phyloP scores from a whole-genome alignment of 2,797 vertebrate species.

The Spinibarbus caldwelli region DNA sequence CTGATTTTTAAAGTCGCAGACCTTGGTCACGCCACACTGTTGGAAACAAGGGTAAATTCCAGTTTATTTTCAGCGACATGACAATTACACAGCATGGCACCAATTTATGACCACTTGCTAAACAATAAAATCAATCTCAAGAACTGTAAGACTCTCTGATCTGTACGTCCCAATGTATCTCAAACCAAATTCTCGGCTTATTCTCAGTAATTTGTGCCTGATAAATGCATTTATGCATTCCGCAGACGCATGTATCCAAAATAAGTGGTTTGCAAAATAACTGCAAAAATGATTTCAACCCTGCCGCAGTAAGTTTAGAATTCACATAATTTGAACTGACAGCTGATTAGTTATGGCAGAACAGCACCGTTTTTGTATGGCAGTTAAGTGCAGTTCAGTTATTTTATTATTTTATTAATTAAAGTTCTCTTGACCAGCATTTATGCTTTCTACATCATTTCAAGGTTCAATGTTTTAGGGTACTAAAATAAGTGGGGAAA shows the following conservation, averaged over 20 bases:
- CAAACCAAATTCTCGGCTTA: neutral
- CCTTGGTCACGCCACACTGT: constrained; percentile 30
- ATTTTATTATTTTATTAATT: neutral
- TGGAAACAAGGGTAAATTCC: constrained; percentile 48
- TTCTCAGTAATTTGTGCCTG: neutral
- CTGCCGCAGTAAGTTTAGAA: neutral
- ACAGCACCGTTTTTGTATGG: neutral
- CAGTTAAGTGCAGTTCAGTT: neutral
- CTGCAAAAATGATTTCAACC: neutral
- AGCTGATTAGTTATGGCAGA: neutral
- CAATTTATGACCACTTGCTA: constrained; percentile 26
- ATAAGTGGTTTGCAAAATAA: neutral
- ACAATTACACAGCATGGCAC: constrained; percentile 25
- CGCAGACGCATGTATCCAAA: neutral
- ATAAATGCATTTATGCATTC: neutral
- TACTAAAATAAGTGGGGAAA: neutral
- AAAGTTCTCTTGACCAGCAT: neutral
- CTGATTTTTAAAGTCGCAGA: constrained; percentile 30
- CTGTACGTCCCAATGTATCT: neutral
- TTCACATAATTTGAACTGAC: neutral
- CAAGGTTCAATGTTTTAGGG: neutral
- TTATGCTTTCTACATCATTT: neutral
- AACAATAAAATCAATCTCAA: constrained; percentile 36
- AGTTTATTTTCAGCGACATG: constrained; percentile 42
- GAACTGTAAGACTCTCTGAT: neutral